Base-by-base conservation (phyloP, 2,888 invertebrate species). In the Drosophila stalkeri region DNA sequence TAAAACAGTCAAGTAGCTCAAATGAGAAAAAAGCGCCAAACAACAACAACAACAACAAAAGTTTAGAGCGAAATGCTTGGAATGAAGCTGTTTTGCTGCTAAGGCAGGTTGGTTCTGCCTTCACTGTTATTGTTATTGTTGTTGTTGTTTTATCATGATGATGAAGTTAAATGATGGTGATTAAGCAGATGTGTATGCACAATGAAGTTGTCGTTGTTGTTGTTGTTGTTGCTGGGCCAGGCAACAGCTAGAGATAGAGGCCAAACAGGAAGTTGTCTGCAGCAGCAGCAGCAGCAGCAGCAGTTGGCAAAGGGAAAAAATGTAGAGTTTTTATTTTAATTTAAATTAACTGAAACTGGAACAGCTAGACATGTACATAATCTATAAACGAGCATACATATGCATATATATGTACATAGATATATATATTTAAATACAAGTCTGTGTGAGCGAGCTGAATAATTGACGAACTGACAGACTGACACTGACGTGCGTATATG, bases 231-330 rank as follows among this genome's bases (percentile, higher is more conserved):
- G 44, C 18, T 60, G 60, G 35, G 61, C 39, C 57, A 69, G 33
- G 64, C 49, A 33, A 43, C 64, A 27, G 27, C 37, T n/a, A 70
- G 51, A 52, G 11, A 57, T 49, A 23, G 43, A 52, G 51, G 61
- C 60, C 27, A 60, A 71, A 68, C 73, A 75, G 76, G 77, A 70
- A 76, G 44, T 39, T 43, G 37, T 23, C 14, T n/a, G 59, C 47
- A 49, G 12, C 63, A 16, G 47, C 12, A 6, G 5, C 43, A 44
- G 41, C 41, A 33, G 33, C 33, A 11, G 35, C 46, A 47, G 16
- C 64, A 68, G 56, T 37, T 37, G 56, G 9, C 33, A 54, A 31
- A 27, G 35, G 23, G 23, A 23, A 51, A 59, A 60, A 49, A 49
- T 44, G 37, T 41, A 14, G 20, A 31, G 44, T 20, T 43, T 61